Evolutionary conservation across 2,888 invertebrate species (phyloP).

Genomic region (Pinctada fucata): DNA sequence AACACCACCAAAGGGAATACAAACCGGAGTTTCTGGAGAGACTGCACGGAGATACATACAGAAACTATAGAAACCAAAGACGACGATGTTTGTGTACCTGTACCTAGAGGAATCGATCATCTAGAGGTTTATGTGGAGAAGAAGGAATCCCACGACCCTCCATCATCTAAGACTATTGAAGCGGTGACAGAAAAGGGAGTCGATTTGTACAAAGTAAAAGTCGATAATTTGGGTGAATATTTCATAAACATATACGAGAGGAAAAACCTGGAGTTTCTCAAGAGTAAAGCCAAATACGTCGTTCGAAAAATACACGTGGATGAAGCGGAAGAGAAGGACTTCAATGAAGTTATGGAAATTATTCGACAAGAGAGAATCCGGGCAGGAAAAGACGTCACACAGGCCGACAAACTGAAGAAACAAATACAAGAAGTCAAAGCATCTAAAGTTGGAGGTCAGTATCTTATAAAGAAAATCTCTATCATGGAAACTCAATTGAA

Average conservation of each 20-base stretch:
- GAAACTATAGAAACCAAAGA: constrained; percentile 60
- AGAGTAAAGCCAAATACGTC: constrained; percentile 54
- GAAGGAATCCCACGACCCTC: constrained; percentile 55
- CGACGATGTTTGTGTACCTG: constrained; percentile 51
- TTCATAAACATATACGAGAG: constrained; percentile 57
- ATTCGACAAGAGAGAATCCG: constrained; percentile 53
- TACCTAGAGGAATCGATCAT: constrained; percentile 48
- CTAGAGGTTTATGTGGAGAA: constrained; percentile 53
- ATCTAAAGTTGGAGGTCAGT: constrained; percentile 20
- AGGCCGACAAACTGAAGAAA: constrained; percentile 9
- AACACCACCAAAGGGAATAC: constrained; percentile 32
- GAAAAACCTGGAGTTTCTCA: constrained; percentile 42
- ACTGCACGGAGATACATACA: constrained; percentile 22
- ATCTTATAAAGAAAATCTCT: neutral
- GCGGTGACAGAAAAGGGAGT: constrained; percentile 48
- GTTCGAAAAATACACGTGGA: constrained; percentile 53
- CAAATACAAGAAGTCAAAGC: constrained; percentile 1
- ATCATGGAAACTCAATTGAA: no score
- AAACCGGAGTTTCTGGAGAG: constrained; percentile 39
- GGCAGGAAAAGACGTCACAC: constrained; percentile 35
- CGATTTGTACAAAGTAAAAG: constrained; percentile 51
- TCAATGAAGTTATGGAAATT: constrained; percentile 53
- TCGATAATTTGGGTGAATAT: constrained; percentile 64
- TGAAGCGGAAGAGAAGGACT: constrained; percentile 48
- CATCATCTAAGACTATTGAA: constrained; percentile 45